Percentiles rank a stretch among this genome's conserved stretches.
Evolutionary conservation across 2,797 vertebrate genomes (phyloP).

Genomic region (Epinephelus awoara): DNA sequence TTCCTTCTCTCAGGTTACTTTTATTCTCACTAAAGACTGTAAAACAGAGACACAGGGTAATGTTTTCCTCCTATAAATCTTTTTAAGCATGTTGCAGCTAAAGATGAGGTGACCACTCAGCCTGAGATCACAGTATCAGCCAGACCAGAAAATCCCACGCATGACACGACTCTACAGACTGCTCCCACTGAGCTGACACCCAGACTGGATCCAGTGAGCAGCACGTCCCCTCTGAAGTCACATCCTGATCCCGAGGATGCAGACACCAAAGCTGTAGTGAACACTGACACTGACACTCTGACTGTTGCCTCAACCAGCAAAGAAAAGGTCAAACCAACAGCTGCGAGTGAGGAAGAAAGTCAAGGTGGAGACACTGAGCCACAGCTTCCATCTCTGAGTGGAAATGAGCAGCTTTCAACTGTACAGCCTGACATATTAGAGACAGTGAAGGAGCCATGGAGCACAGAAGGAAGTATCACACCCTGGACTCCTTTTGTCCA

Average conservation of each 20-base stretch:
- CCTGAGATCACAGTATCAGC: constrained; percentile 31
- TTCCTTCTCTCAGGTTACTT: not conserved
- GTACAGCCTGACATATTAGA: constrained; percentile 2
- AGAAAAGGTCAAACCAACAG: constrained; percentile 21
- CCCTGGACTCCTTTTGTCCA: constrained; percentile 4
- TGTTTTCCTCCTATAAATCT: constrained; percentile 18
- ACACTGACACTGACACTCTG: constrained; percentile 5
- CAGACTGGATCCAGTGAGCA: constrained; percentile 32
- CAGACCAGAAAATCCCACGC: constrained; percentile 15
- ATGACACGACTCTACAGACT: not conserved
- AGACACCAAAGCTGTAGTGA: not conserved
- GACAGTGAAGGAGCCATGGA: not conserved
- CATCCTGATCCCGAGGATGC: constrained; percentile 11
- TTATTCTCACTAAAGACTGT: not conserved
- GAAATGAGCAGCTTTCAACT: constrained; percentile 24
- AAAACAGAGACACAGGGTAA: not conserved
- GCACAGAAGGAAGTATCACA: constrained; percentile 13
- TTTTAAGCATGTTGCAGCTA: constrained; percentile 48
- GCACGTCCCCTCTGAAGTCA: not conserved
- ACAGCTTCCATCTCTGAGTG: constrained; percentile 17
- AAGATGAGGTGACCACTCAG: constrained; percentile 27
- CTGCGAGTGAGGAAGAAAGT: constrained; percentile 5
- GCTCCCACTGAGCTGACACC: constrained; percentile 21
- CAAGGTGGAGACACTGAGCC: constrained; percentile 5
- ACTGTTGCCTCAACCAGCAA: not conserved